Evolutionary conservation across 2,113 vertebrate species (phyloP).

Genomic region (Motacilla alba): DNA sequence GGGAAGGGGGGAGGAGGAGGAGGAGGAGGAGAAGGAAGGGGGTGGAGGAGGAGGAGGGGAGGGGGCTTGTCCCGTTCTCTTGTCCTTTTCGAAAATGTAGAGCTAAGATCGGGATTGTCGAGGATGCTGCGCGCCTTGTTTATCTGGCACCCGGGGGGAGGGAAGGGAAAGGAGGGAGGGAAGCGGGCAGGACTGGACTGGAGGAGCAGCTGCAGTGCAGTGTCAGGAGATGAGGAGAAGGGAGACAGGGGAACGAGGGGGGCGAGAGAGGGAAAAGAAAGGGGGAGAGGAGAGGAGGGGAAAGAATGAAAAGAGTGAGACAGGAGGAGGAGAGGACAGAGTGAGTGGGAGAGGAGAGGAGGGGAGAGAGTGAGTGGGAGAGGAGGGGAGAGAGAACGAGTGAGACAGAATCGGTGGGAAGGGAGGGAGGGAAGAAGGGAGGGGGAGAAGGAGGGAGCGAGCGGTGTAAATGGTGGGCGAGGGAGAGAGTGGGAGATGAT

Average conservation of each 20-base stretch:
- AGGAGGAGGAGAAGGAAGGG: not conserved
- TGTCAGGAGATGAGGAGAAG: slow-evolving; percentile 47
- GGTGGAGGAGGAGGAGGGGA: not conserved
- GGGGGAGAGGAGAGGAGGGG: slow-evolving; percentile 22
- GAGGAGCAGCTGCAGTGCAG: slow-evolving; percentile 77
- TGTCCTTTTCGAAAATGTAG: slow-evolving; percentile 12
- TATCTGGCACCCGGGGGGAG: slow-evolving; percentile 51
- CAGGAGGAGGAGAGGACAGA: slow-evolving; percentile 60
- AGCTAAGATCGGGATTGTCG: slow-evolving; percentile 1
- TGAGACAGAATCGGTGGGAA: not conserved
- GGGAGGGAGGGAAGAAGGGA: not conserved
- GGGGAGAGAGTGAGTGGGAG: slow-evolving; percentile 60
- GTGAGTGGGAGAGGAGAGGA: slow-evolving; percentile 60
- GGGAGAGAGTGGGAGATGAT: slow-evolving; percentile 47
- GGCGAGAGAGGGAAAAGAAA: slow-evolving; percentile 32
- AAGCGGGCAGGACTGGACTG: slow-evolving; percentile 71
- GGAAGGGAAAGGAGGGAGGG: slow-evolving; percentile 61
- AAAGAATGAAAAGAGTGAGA: slow-evolving; percentile 59
- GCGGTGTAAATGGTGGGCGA: slow-evolving; percentile 35
- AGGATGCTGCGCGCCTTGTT: slow-evolving; percentile 50
- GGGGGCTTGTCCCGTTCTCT: slow-evolving; percentile 56
- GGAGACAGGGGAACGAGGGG: slow-evolving; percentile 24
- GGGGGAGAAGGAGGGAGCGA: slow-evolving; percentile 32
- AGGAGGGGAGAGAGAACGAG: slow-evolving; percentile 51
- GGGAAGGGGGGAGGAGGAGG: not conserved